A percentile compares a stretch with the other conserved stretches of the same genome.
These are phyloP conservation scores for Pica pica DNA, from an alignment of 2,113 vertebrate species.

Conservation along the genomic window DNA sequence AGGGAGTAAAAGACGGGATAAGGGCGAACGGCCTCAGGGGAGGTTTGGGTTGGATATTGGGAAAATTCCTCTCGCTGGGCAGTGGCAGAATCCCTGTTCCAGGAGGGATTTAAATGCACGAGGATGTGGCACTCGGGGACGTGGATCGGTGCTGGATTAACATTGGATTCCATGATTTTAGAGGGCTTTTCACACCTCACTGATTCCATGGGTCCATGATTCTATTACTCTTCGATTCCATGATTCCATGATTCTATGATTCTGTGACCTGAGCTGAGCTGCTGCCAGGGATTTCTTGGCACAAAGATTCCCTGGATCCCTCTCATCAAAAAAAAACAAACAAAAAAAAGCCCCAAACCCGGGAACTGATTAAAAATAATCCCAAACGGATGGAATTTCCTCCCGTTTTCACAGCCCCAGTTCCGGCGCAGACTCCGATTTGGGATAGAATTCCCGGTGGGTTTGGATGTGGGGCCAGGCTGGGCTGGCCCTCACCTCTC, in stretches of 20 bases:
- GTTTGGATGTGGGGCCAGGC: neutral
- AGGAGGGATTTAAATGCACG: neutral
- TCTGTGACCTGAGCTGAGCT: neutral
- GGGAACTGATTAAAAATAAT: neutral
- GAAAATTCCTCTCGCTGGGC: neutral
- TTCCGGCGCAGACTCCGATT: rapidly evolving
- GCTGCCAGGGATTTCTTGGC: neutral
- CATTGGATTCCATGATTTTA: neutral
- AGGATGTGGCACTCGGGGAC: neutral
- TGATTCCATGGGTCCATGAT: neutral
- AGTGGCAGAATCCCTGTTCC: neutral
- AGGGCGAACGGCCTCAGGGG: neutral
- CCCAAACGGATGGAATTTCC: neutral
- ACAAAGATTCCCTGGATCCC: neutral
- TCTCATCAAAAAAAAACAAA: neutral
- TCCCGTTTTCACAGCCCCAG: neutral
- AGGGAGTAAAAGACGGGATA: neutral
- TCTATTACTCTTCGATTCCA: too few species aligned
- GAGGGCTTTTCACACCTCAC: neutral
- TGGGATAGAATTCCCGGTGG: neutral
- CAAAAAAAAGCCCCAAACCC: neutral
- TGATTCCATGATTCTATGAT: neutral
- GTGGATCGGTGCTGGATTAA: neutral
- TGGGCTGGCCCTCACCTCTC: neutral
- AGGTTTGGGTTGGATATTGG: neutral